Conservation (phyloP, 2,888 invertebrate species). For the Athripsodes cinereus region DNA sequence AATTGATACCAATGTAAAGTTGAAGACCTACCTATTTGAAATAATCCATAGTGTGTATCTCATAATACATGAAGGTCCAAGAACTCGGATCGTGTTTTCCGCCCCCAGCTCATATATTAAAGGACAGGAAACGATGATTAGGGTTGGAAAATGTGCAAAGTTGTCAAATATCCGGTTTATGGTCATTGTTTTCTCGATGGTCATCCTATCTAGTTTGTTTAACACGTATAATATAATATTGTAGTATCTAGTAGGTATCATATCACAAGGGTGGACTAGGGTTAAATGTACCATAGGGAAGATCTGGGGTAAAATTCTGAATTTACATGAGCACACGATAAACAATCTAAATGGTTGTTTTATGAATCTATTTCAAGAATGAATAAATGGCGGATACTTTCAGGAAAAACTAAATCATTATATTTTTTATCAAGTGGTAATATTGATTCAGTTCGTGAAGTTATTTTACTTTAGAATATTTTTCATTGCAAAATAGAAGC, state of each 20-base stretch:
- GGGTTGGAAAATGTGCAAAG: conserved; percentile 25
- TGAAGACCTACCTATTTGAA: too few relatives aligned
- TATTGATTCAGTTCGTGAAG: too few relatives aligned
- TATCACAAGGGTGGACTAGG: not conserved
- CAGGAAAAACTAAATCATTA: too few relatives aligned
- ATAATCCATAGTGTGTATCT: too few relatives aligned
- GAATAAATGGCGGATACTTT: too few relatives aligned
- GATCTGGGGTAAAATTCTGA: not conserved
- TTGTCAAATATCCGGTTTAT: conserved; percentile 14
- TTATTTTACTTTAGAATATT: too few relatives aligned
- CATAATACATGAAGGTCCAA: too few relatives aligned
- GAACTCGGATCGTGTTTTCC: too few relatives aligned
- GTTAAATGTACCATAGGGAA: not conserved
- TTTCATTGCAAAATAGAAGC: too few relatives aligned
- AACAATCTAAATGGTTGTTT: not conserved
- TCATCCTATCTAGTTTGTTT: not conserved
- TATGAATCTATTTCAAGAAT: not conserved
- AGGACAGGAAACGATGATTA: conserved; percentile 23
- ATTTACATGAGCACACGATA: not conserved
- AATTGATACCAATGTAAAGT: too few relatives aligned
- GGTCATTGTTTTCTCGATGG: conserved; percentile 1
- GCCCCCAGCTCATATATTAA: not conserved
- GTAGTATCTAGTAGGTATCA: not conserved
- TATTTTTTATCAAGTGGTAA: too few relatives aligned
- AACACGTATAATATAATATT: not conserved